These are phyloP conservation scores for Drosophila engyochracea DNA, from an alignment of 2,888 invertebrate genomes.

Conservation along the genomic window DNA sequence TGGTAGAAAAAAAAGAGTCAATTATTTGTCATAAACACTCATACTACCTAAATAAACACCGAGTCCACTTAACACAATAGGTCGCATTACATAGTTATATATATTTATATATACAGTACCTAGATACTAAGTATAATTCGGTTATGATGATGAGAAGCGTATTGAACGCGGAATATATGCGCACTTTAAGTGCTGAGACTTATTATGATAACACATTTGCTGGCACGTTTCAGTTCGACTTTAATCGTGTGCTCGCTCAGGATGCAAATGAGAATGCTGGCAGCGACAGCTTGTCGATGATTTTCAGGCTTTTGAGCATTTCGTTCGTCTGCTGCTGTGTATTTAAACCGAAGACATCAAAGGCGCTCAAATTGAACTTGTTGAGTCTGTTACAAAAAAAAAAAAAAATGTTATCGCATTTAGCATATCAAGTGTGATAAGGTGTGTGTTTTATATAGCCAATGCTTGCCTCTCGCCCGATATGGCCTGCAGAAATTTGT, in stretches of 20 bases:
- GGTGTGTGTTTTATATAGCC: neutral
- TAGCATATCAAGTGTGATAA: neutral
- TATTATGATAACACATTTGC: slow-evolving; percentile 21
- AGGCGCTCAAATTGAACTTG: slow-evolving; percentile 87
- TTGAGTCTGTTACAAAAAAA: slow-evolving; percentile 86
- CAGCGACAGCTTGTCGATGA: slow-evolving; percentile 59
- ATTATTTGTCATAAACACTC: slow-evolving; percentile 25
- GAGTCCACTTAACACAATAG: slow-evolving; percentile 4
- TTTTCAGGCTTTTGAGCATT: slow-evolving; percentile 81
- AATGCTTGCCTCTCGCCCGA: slow-evolving; percentile 89
- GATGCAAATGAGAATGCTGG: slow-evolving; percentile 74
- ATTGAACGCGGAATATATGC: slow-evolving; percentile 42
- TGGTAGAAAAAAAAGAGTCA: slow-evolving; percentile 20
- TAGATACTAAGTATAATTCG: slow-evolving; percentile 10
- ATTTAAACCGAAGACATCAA: slow-evolving; percentile 88
- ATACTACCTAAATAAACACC: slow-evolving; percentile 12
- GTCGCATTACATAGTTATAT: slow-evolving; percentile 17
- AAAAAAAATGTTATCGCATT: neutral
- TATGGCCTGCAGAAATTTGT: slow-evolving; percentile 91
- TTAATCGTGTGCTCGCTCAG: slow-evolving; percentile 40
- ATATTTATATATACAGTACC: slow-evolving; percentile 32
- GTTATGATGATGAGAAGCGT: slow-evolving; percentile 26
- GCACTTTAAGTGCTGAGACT: slow-evolving; percentile 54
- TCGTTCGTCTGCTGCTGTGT: slow-evolving; percentile 86
- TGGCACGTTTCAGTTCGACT: slow-evolving; percentile 39